Base-by-base conservation (phyloP, 1,140 invertebrate species). In the Drosophila azteca region DNA sequence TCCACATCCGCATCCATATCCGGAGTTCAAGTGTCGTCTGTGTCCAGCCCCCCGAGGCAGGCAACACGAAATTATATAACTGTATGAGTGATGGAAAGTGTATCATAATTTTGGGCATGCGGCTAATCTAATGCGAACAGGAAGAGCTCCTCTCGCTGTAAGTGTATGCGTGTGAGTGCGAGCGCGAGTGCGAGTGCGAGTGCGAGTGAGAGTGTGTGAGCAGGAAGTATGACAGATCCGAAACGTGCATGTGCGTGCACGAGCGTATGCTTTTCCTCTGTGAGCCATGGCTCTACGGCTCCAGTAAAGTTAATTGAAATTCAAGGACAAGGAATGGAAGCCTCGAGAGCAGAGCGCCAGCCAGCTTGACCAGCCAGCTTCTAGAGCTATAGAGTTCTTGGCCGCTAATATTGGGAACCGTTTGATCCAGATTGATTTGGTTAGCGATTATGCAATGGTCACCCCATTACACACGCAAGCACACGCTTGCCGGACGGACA, bases 11-110 rank as follows among this genome's bases (percentile, higher is more conserved):
- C 17, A 20, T 20, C 17, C 17, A 20, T 6, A 39, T 15, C 3
- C 9, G 22, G 22, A 45, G 55, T 68, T 51, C 29, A 22, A 11
- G 29, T 43, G 48, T 31, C 26, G 41, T 44, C 13, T 17, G 41
- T 41, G 59, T 69, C 70, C 49, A 22, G 53, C 53, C 35, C 59
- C 58, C 9, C 17, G 20, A 57, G 79, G 76, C 76, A 67, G 79
- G 80, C 76, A 84, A 71, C 79, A 62, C 59, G 63, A 76, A 79
- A 83, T 83, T 83, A 83, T 84, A 72, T 83, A 83, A 83, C 66
- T 63, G 59, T 44, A 22, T 59, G 45, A 41, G 69, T 74, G 73
- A 52, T 57, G 52, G 68, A 61, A 71, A 53, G 63, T 63, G 81
- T 83, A 83, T 67, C 80, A 84, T 84, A 80, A 76, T 85, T 84